Evolutionary conservation across 2,113 vertebrate species (phyloP), one percentile per base, ranked within the genome.

Genomic region (Ptilonorhynchus violaceus): DNA sequence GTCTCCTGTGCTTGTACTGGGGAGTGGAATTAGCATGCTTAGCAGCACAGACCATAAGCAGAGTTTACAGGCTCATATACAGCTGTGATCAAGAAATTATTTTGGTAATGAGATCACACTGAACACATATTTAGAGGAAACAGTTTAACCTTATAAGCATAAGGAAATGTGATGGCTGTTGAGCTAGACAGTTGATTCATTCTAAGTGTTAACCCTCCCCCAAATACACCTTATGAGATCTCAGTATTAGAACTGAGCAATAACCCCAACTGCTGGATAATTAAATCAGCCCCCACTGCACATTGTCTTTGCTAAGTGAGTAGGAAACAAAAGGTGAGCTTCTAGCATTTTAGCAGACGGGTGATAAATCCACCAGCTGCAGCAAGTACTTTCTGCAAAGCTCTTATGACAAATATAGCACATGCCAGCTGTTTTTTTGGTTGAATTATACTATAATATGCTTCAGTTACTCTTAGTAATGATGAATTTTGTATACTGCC

Each of bases 391-490:
- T 96, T 95, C 96, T 97, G 92, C 88, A 91, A 86, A 97, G 94
- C 88, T 97, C 97, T 97, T 95, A 94, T 95, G 96, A 98, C 93
- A 97, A 97, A 97, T 95, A 96, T 5, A 97, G 92, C 92, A 92
- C 47, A 74, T 97, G 97, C 98, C 98, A 98, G 98, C 97, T 98
- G 96, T 97, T 97, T 98, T 85, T 98, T 50, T 85, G 55, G 85
- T 93, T 97, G 95, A 98, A 96, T 98, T 98, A 97, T 93, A 96
- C 92, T 75, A 84, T 97, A 98, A 97, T 96, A 98, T 97, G 98
- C 97, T 97, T 97, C 97, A 98, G 96, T 97, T 98, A 98, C 96
- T 98, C 97, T 96, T 94, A 97, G 97, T 96, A 98, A 98, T 98
- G 97, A 98, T 24, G 89, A 85, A 97, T 98, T 98, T 97, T 97